phyloP scores from a whole-genome alignment of 2,113 vertebrate genomes.

The Anolis sagrei region DNA sequence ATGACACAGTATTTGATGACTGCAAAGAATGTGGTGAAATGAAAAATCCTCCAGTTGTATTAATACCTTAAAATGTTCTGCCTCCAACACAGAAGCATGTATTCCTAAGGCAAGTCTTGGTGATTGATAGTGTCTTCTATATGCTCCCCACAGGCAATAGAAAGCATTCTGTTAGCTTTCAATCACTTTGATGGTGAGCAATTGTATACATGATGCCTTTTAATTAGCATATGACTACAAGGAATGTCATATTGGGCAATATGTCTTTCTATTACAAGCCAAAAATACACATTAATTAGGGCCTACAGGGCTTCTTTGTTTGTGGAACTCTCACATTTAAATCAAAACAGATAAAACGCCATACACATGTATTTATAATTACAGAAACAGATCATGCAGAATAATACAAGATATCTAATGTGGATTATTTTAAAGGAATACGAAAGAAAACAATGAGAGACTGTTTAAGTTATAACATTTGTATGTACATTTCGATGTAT shows the following conservation, averaged over 20 bases:
- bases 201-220: slow-evolving; percentile 22
- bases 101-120: background rate
- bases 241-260: slow-evolving; percentile 35
- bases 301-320: slow-evolving; percentile 33
- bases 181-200: slow-evolving; percentile 46
- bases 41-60: background rate
- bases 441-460: background rate
- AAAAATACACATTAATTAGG: slow-evolving; percentile 47
- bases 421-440: background rate
- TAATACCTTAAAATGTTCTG: background rate
- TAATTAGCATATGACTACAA: slow-evolving; percentile 46
- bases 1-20: background rate
- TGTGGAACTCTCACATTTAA: slow-evolving; percentile 5
- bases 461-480: background rate
- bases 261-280: slow-evolving; percentile 38
- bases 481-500: too few relatives aligned
- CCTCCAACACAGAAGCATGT: background rate
- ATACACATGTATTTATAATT: slow-evolving; percentile 8
- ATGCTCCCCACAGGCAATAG: slow-evolving; percentile 30
- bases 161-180: slow-evolving; percentile 50
- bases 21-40: slow-evolving; percentile 16
- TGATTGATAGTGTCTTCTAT: slow-evolving; percentile 28
- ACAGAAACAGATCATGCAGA: background rate
- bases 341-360: background rate
- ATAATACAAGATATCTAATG: background rate